phyloP scores from a whole-genome alignment of 2,888 invertebrate species.

The Gastrophysa polygoni region DNA sequence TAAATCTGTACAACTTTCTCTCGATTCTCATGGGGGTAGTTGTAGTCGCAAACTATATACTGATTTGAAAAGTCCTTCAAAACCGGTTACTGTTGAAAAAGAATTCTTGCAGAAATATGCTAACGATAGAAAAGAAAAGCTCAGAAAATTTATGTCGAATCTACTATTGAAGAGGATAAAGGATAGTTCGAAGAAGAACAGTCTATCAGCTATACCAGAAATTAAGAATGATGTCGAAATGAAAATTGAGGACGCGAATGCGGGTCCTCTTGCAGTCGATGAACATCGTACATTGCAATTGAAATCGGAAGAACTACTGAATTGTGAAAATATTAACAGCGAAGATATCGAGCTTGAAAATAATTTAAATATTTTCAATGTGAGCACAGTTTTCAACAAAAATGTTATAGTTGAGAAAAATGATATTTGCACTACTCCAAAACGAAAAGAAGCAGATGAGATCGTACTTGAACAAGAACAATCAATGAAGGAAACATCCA shows the following conservation, averaged over 20 bases:
- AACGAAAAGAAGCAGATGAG: too few species aligned
- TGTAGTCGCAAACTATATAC: neutral
- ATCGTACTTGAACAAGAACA: neutral
- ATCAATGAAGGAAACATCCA: neutral
- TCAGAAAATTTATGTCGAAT: slow-evolving; percentile 22
- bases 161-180: slow-evolving; percentile 22
- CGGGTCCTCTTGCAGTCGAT: too few species aligned
- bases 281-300: too few species aligned
- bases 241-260: too few species aligned
- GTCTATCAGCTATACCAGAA: slow-evolving; percentile 9
- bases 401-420: too few species aligned
- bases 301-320: neutral
- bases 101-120: slow-evolving; percentile 13
- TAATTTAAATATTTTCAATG: too few species aligned
- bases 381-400: too few species aligned
- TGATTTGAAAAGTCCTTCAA: neutral
- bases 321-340: neutral
- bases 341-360: neutral
- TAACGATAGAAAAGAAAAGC: slow-evolving; percentile 13
- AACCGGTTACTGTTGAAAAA: slow-evolving; percentile 1
- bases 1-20: neutral
- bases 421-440: too few species aligned
- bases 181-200: slow-evolving; percentile 6
- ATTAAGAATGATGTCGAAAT: neutral
- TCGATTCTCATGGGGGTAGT: neutral